Percentiles rank a stretch among this genome's conserved stretches.
Evolutionary conservation across 2,113 vertebrate genomes (phyloP).

Genomic region (Oryzias melastigma): DNA sequence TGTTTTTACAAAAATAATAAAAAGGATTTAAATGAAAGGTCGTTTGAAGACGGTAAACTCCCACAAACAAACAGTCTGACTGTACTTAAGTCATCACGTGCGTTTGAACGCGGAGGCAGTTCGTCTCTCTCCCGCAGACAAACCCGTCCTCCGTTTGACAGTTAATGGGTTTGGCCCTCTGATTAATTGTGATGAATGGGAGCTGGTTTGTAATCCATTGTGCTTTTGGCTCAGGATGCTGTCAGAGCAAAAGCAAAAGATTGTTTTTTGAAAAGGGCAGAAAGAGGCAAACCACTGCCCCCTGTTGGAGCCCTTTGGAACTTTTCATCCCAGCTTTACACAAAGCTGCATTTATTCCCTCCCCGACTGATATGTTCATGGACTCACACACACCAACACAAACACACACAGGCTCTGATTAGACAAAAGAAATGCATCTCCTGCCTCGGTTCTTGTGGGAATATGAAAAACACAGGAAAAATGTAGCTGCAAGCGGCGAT

Average conservation of each 20-base stretch:
- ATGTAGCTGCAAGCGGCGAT: slow-evolving; percentile 61
- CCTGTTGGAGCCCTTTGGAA: slow-evolving; percentile 51
- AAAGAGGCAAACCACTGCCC: slow-evolving; percentile 67
- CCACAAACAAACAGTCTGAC: slow-evolving; percentile 4
- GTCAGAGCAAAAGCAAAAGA: slow-evolving; percentile 34
- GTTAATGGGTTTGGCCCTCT: slow-evolving; percentile 58
- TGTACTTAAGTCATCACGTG: slow-evolving; percentile 15
- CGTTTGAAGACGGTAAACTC: not conserved
- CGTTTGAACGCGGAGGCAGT: slow-evolving; percentile 34
- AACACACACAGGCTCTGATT: slow-evolving; percentile 26
- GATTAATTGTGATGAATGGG: slow-evolving; percentile 67
- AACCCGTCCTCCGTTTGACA: slow-evolving; percentile 50
- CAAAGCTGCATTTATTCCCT: slow-evolving; percentile 14
- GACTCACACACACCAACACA: slow-evolving; percentile 10
- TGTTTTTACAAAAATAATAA: no score
- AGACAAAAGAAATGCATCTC: slow-evolving; percentile 47
- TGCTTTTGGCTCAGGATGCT: slow-evolving; percentile 45
- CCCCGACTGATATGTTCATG: slow-evolving; percentile 9
- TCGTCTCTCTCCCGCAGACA: slow-evolving; percentile 52
- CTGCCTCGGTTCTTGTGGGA: slow-evolving; percentile 27
- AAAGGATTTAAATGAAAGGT: not conserved
- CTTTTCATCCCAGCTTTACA: slow-evolving; percentile 1
- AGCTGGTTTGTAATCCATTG: slow-evolving; percentile 57
- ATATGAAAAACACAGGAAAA: slow-evolving; percentile 69
- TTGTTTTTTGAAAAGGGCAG: slow-evolving; percentile 6